Conservation (phyloP, 2,797 vertebrate genomes). For the Centropyge bicolor region DNA sequence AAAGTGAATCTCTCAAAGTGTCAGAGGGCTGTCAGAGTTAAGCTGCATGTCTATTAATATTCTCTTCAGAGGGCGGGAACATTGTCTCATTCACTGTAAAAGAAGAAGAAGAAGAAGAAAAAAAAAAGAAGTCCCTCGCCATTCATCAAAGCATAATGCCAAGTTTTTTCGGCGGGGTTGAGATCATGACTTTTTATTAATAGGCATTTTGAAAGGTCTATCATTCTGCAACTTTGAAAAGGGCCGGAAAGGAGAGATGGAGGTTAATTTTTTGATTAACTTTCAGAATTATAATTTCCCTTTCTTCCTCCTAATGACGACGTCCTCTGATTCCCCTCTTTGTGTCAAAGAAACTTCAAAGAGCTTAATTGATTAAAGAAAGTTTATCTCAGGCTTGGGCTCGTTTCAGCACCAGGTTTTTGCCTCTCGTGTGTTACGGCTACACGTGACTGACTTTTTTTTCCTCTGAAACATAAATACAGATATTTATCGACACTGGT, state of each 20-base stretch:
- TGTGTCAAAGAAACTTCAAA: slow-evolving; percentile 38
- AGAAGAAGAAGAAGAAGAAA: background rate
- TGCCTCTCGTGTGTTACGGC: background rate
- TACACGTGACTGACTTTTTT: background rate
- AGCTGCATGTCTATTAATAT: slow-evolving; percentile 81
- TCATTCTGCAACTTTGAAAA: slow-evolving; percentile 53
- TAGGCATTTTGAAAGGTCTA: slow-evolving; percentile 64
- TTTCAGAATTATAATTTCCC: slow-evolving; percentile 42
- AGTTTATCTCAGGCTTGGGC: slow-evolving; percentile 17
- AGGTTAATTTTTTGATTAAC: slow-evolving; percentile 65
- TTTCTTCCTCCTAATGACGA: slow-evolving; percentile 44
- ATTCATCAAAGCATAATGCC: slow-evolving; percentile 73
- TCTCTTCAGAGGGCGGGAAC: slow-evolving; percentile 69
- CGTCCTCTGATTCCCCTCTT: slow-evolving; percentile 39
- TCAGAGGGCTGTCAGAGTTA: slow-evolving; percentile 77
- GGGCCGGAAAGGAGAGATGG: slow-evolving; percentile 56
- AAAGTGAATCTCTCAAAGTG: slow-evolving; percentile 77
- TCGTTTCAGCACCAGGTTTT: slow-evolving; percentile 1
- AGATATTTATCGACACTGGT: background rate
- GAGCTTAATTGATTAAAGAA: slow-evolving; percentile 34
- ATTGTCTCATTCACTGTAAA: slow-evolving; percentile 59
- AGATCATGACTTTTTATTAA: slow-evolving; percentile 71
- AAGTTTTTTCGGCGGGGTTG: slow-evolving; percentile 45
- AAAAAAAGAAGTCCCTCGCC: slow-evolving; percentile 31
- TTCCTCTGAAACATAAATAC: background rate